Conservation (phyloP, 2,797 vertebrate species). For the Stomatorhinus walkeri region DNA sequence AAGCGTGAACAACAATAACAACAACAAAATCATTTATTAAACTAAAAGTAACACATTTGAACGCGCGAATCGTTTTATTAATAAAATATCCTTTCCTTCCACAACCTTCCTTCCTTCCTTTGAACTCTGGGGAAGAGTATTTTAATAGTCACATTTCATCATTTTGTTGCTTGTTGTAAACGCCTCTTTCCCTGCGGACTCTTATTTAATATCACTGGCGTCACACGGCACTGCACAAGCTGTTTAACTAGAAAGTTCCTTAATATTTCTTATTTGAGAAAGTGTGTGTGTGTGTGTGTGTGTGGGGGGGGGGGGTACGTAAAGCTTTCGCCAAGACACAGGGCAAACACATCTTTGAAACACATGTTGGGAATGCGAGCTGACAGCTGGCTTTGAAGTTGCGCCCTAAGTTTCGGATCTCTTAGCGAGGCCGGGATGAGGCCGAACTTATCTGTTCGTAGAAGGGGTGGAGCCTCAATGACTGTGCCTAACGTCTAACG, state of each 20-base stretch:
- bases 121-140: background rate
- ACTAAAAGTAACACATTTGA: background rate
- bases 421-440: background rate
- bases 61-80: background rate
- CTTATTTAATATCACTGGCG: background rate
- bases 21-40: background rate
- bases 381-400: background rate
- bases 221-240: background rate
- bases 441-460: background rate
- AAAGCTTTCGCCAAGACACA: background rate
- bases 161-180: background rate
- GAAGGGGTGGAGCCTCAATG: background rate
- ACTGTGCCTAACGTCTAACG: background rate
- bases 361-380: background rate
- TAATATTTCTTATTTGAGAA: background rate
- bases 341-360: background rate
- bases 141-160: background rate
- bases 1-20: conserved; percentile 17
- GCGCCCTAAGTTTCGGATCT: background rate
- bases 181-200: background rate
- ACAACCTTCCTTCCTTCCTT: background rate
- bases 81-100: background rate
- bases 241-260: background rate
- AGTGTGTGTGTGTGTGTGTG: background rate
- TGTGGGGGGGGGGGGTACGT: background rate